Base-by-base conservation (phyloP, 2,888 invertebrate species). In the Trimorus sp. region DNA sequence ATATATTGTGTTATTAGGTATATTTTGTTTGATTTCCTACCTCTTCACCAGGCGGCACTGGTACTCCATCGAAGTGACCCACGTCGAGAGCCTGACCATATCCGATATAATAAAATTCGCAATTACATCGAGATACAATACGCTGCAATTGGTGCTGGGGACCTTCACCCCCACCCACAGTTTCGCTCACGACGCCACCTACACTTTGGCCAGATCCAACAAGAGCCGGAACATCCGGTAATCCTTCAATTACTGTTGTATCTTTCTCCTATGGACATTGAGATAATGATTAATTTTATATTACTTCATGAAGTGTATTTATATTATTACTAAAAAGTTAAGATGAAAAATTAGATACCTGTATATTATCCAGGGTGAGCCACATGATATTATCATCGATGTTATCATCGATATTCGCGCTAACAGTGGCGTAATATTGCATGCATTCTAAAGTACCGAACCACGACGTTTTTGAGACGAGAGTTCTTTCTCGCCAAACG, bases 371-470 rank as follows among this genome's bases (percentile, higher is more conserved):
- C 56, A 98, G 95, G 0, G 97, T 96, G 85, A 99, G 93, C 99
- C 99, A 99, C 93, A 98, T 97, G 85, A 99, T 98, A 92, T 98
- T 97, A 87, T 98, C 97, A 94, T 93, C 85, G 85, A 92, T 90
- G 71, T 90, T 90, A 36, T 91, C 91, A 53, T 91, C 91, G 7
- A 91, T 91, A 59, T 91, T 92, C 1, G 97, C 97, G 90, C 96
- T 96, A 60, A 99, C 98, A 8, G 99, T 99, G 11, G 99, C 99
- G 93, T 99, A 99, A 93, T 99, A 99, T 94, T 99, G 99, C 98
- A 99, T 98, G 92, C 99, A 98, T 89, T 97, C 97, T 11, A 99
- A 93, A 68, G 97, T 95, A 16, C 99, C 99, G 83, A 97, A 95
- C 98, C 99, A 99, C 0, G 99, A 98, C 0, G 97, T 96, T 92